Evolutionary conservation across 2,888 invertebrate species (phyloP).

Genomic region (Drosophila niveifrons): DNA sequence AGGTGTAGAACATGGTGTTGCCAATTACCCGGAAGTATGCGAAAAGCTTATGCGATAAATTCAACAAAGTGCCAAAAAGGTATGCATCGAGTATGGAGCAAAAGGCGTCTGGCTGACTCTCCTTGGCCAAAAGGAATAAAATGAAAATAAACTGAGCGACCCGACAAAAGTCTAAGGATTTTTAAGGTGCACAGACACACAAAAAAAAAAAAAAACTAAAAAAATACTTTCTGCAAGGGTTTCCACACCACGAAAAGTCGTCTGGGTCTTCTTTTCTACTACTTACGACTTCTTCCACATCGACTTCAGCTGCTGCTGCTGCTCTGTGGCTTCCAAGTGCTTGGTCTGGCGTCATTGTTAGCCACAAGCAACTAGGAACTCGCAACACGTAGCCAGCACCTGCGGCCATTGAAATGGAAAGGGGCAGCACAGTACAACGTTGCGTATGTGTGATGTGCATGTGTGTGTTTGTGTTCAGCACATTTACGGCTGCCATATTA

Average conservation of each 20-base stretch:
- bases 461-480: conserved; percentile 17
- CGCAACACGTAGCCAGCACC: conserved; percentile 78
- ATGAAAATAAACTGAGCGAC: conserved; percentile 56
- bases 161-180: conserved; percentile 68
- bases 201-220: conserved; percentile 47
- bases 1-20: conserved; percentile 74
- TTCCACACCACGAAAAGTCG: background rate
- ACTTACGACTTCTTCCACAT: background rate
- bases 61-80: conserved; percentile 81
- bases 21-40: conserved; percentile 83
- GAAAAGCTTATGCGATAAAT: conserved; percentile 82
- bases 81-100: conserved; percentile 64
- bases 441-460: conserved; percentile 6
- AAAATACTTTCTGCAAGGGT: conserved; percentile 40
- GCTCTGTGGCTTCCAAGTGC: conserved; percentile 64
- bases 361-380: conserved; percentile 22
- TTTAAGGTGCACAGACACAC: conserved; percentile 65
- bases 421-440: conserved; percentile 46
- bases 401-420: conserved; percentile 69
- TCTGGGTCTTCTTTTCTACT: conserved; percentile 20
- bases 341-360: conserved; percentile 68
- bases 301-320: background rate
- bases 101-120: conserved; percentile 10
- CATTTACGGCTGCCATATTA: conserved; percentile 60
- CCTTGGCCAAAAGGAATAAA: conserved; percentile 36